These are phyloP conservation scores for Gymnodraco acuticeps DNA, from an alignment of 2,797 vertebrate genomes.

Conservation along the genomic window DNA sequence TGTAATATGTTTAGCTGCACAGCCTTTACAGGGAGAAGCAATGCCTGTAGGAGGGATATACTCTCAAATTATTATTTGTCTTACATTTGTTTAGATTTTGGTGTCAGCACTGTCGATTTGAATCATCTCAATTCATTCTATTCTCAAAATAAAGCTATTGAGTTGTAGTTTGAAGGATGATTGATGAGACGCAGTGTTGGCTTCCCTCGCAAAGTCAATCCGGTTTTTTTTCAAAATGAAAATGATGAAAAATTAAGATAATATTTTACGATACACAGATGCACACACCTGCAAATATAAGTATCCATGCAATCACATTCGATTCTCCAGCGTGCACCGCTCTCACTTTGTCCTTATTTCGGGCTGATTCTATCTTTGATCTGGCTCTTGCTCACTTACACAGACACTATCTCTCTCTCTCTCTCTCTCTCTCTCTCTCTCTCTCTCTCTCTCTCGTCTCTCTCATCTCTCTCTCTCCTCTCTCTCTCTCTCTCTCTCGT, in stretches of 20 bases:
- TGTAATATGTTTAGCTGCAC: conserved; percentile 4
- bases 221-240: conserved; percentile 33
- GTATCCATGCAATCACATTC: conserved; percentile 35
- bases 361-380: conserved; percentile 17
- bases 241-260: conserved; percentile 44
- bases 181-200: conserved; percentile 28
- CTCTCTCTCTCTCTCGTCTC: too few species aligned
- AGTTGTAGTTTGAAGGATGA: conserved; percentile 35
- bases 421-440: too few species aligned
- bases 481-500: too few species aligned
- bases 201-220: conserved; percentile 22
- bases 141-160: conserved; percentile 17
- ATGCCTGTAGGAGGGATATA: neutral
- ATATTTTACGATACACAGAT: conserved; percentile 9
- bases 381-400: neutral
- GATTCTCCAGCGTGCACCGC: conserved; percentile 26
- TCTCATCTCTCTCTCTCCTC: too few species aligned
- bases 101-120: conserved; percentile 10
- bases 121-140: conserved; percentile 31
- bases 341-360: conserved; percentile 7
- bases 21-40: conserved; percentile 1
- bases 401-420: neutral
- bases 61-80: conserved; percentile 24
- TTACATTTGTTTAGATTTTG: conserved; percentile 27
- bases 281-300: conserved; percentile 4